Evolutionary conservation across 2,797 vertebrate genomes (phyloP), one percentile per base, ranked within the genome.

Genomic region (Intellagama lesueurii): DNA sequence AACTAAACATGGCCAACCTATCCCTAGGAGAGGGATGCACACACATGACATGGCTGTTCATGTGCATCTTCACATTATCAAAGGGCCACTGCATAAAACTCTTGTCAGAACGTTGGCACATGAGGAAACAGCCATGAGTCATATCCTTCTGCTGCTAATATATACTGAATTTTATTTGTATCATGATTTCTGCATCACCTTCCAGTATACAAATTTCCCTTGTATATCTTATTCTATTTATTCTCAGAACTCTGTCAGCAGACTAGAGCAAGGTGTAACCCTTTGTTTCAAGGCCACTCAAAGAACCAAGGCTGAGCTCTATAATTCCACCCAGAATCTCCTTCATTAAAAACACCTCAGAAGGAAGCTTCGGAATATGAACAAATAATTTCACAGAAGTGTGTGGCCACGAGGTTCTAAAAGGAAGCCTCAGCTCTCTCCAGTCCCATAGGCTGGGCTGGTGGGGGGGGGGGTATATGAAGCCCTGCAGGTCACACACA

Each of bases 401-500:
- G 28, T 17, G 8, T 4, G 22, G n/a, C 30, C 32, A 49, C 1
- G 2, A 49, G 26, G 16, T n/a, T 84, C 32, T 35, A 12, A 56
- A 69, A 7, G 9, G 30, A 11, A 7, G 24, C 11, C 32, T 9
- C 47, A 11, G 4, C 22, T 52, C 30, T 22, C 30, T 4, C 8
- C 68, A 52, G 47, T 14, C 44, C 7, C 30, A 52, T 17, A 52
- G 22, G 47, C 22, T 69, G 7, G 68, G 68, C 7, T 69, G 24
- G 24, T 24, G 8, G 22, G 28, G 11, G 8, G 68, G 5, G 11
- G 8, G 7, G 0, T 3, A 5, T 0, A 9, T 32, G 28, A 19
- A n/a, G 17, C 22, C 69, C 44, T 52, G 11, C 44, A 64, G 32
- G 17, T 52, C 8, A 81, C 16, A 52, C n/a, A 28, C 14, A 17